Conservation (phyloP, 2,888 invertebrate genomes). For the Platypus cylindrus region DNA sequence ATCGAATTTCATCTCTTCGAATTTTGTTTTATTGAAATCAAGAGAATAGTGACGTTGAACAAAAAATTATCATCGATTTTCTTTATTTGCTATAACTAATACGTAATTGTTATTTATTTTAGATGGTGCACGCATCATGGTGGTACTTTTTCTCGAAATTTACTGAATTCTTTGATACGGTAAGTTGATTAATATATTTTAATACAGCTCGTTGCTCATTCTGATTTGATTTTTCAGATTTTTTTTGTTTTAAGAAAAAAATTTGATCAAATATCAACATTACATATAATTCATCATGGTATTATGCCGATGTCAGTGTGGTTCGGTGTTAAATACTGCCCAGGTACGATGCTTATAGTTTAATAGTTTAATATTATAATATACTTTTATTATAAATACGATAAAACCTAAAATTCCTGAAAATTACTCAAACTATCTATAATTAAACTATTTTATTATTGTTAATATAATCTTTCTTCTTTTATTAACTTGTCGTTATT, state of each 20-base stretch:
- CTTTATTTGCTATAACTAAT: not conserved
- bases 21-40: too few species aligned
- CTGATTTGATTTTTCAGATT: constrained; percentile 59
- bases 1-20: too few species aligned
- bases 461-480: too few species aligned
- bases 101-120: constrained; percentile 29
- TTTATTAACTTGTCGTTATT: too few species aligned
- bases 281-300: constrained; percentile 94
- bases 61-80: not conserved
- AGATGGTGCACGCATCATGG: constrained; percentile 92
- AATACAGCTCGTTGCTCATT: too few species aligned
- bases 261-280: constrained; percentile 80
- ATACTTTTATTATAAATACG: not conserved
- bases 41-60: not conserved
- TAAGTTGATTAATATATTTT: constrained; percentile 48
- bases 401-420: not conserved
- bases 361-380: not conserved
- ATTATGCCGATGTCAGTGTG: constrained; percentile 96
- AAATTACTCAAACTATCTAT: not conserved
- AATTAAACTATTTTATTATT: not conserved
- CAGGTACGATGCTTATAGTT: constrained; percentile 44
- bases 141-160: constrained; percentile 96
- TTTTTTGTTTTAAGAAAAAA: constrained; percentile 94
- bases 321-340: constrained; percentile 94
- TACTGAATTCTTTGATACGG: constrained; percentile 92